Conservation (phyloP, 2,888 invertebrate species). For the Megaustenia siamemsis region DNA sequence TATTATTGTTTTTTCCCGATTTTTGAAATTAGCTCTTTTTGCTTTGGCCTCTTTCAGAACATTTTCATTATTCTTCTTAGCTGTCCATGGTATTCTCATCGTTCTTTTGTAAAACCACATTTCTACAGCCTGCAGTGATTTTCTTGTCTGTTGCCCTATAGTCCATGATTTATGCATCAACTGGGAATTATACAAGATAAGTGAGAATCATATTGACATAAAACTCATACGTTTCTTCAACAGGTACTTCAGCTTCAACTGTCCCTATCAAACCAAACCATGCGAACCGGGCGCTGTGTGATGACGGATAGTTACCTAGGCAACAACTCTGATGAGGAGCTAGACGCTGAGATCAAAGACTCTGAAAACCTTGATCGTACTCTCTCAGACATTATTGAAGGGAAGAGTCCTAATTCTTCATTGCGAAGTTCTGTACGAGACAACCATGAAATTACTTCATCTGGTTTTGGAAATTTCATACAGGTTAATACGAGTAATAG, state of each 20-base stretch:
- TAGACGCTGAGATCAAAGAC: slow-evolving; percentile 69
- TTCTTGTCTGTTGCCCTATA: no score
- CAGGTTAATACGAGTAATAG: not conserved
- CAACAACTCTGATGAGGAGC: slow-evolving; percentile 67
- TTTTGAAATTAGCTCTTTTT: no score
- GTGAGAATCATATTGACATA: no score
- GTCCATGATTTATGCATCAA: no score
- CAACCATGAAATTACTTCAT: not conserved
- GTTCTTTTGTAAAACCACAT: no score
- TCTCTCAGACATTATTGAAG: slow-evolving; percentile 74
- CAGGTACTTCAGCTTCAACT: slow-evolving; percentile 78
- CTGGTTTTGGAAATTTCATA: not conserved
- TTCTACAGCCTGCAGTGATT: no score
- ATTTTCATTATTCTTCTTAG: no score
- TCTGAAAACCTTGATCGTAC: slow-evolving; percentile 73
- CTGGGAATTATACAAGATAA: no score
- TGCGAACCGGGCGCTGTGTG: slow-evolving; percentile 7
- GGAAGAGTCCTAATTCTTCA: slow-evolving; percentile 55
- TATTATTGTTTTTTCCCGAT: no score
- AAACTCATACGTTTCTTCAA: no score
- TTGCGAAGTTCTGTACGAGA: not conserved
- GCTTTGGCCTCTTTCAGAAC: no score
- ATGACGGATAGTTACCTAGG: slow-evolving; percentile 62
- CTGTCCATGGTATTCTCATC: no score
- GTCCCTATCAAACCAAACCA: slow-evolving; percentile 56